Evolutionary conservation across 2,797 vertebrate species (phyloP), one percentile per base, ranked within the genome.

Genomic region (Gadopsis marmoratus): DNA sequence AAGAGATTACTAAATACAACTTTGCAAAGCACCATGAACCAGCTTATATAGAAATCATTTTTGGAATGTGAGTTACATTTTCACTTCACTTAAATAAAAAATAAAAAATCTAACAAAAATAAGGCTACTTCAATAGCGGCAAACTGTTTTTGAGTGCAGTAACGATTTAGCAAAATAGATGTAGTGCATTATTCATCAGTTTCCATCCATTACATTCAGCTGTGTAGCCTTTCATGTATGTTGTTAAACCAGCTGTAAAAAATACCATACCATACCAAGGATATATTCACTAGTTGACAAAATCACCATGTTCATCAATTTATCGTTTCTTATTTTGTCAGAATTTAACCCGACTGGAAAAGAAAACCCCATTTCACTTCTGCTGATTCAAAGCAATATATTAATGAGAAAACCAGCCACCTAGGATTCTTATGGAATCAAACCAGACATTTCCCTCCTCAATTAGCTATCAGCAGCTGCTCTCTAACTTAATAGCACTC

Each of bases 401-500:
- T 85, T 71, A 83, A 79, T 86, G 50, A 79, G 69, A 71, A 79
- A 82, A 79, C 8, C 29, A 37, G 41, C 51, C 66, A 62, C 70
- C 6, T 6, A 35, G 54, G 50, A 67, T 67, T 62, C 53, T 66
- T 53, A 21, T 63, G 51, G 60, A 81, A 70, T 85, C 21, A 81
- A 79, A 78, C 73, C 59, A 82, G 76, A 84, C 70, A 23, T 79
- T 23, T 71, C 69, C 65, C 80, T 85, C 61, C 50, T 87, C 66
- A 91, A 89, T 90, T 81, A 88, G 78, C 68, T 81, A 81, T 88
- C 82, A 87, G 79, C 78, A 79, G 76, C 86, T 79, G 85, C 86
- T 88, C 67, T 84, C 85, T 80, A 78, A 86, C 73, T 61, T 86
- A 81, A 90, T 79, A 86, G 70, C 68, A 23, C 65, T 89, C 82